A percentile compares a stretch with the other conserved stretches of the same genome.
Evolutionary conservation across 1,140 invertebrate species (phyloP).

Genomic region (Thalassaphorura encarpata): DNA sequence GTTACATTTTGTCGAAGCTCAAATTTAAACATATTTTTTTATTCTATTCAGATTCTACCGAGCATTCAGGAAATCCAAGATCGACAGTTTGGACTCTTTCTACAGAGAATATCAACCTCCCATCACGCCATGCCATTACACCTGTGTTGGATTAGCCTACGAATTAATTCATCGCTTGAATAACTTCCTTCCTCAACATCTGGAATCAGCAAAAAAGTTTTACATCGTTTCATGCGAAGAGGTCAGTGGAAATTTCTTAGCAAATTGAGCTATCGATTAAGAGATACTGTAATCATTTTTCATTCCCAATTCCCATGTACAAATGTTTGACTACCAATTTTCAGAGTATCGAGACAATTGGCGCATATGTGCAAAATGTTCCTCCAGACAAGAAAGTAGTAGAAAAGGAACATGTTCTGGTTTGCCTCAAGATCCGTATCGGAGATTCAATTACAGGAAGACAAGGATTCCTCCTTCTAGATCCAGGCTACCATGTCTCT

Average conservation of each 20-base stretch:
- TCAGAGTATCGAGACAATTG: constrained; percentile 34
- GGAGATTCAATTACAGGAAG: constrained; percentile 46
- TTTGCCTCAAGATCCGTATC: constrained; percentile 62
- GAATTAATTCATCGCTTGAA: constrained; percentile 53
- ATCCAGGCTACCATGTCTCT: constrained; percentile 82
- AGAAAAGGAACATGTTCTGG: constrained; percentile 82
- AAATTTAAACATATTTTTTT: too few species aligned
- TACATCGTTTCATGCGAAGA: constrained; percentile 81
- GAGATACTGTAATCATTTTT: constrained; percentile 12
- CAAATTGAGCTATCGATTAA: too few species aligned
- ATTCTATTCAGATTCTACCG: constrained; percentile 53
- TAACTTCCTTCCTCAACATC: constrained; percentile 16
- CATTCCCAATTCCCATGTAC: neutral
- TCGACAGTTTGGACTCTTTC: constrained; percentile 51
- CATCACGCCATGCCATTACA: constrained; percentile 65
- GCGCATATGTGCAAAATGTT: constrained; percentile 38
- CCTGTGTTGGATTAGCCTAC: constrained; percentile 75
- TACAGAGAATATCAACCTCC: constrained; percentile 62
- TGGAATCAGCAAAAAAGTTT: constrained; percentile 41
- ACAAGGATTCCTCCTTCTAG: constrained; percentile 62
- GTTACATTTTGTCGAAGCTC: too few species aligned
- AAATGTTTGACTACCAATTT: constrained; percentile 1
- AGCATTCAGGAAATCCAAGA: constrained; percentile 52
- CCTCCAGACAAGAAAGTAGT: constrained; percentile 35
- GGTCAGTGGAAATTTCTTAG: too few species aligned